A percentile compares a stretch with the other conserved stretches of the same genome.
These are phyloP conservation scores for Glyptemys insculpta DNA, from an alignment of 2,797 vertebrate genomes.

Conservation along the genomic window DNA sequence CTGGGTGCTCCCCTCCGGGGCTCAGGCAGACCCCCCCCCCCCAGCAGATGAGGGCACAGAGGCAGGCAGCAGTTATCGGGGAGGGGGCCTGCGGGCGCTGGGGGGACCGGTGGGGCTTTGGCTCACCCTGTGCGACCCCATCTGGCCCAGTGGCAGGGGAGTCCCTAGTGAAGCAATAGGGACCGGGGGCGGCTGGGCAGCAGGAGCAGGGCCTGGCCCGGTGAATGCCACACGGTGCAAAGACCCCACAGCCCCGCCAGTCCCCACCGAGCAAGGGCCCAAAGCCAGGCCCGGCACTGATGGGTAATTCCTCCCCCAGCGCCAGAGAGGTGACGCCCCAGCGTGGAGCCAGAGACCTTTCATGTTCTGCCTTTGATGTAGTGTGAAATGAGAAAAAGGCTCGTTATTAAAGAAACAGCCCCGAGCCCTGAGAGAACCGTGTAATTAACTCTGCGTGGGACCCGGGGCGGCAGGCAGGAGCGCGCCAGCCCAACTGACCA, in stretches of 20 bases:
- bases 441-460: slow-evolving; percentile 55
- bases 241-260: slow-evolving; percentile 27
- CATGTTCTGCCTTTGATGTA: slow-evolving; percentile 71
- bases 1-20: no score
- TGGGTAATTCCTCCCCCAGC: background rate
- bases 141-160: slow-evolving; percentile 11
- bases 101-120: background rate
- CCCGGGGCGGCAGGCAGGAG: background rate
- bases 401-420: slow-evolving; percentile 66
- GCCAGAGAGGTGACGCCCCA: slow-evolving; percentile 67
- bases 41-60: no score
- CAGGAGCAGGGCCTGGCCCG: background rate
- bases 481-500: background rate
- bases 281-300: background rate
- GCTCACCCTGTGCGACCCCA: background rate
- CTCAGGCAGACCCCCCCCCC: no score
- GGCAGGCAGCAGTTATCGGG: no score
- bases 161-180: slow-evolving; percentile 42
- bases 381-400: slow-evolving; percentile 27
- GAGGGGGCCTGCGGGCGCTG: background rate
- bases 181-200: background rate
- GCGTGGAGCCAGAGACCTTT: slow-evolving; percentile 48
- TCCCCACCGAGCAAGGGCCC: background rate
- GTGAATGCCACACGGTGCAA: background rate
- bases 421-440: slow-evolving; percentile 13